phyloP scores from a whole-genome alignment of 2,113 vertebrate species.

The Poecilia latipinna region DNA sequence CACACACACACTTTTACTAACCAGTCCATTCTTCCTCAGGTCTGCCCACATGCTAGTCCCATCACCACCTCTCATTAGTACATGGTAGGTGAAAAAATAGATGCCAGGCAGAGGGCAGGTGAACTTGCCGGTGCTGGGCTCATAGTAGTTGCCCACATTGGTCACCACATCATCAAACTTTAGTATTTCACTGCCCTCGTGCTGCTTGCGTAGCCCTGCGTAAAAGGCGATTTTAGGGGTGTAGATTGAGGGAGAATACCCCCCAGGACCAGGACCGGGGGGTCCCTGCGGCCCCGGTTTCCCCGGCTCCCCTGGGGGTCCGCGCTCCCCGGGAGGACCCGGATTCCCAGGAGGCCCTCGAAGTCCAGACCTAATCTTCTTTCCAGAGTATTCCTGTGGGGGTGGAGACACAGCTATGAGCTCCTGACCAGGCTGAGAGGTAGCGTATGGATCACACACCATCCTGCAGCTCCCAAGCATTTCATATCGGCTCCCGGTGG shows the following conservation, averaged over 20 bases:
- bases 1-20: constrained; percentile 67
- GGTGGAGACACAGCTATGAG: constrained; percentile 82
- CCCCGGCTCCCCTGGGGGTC: constrained; percentile 90
- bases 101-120: constrained; percentile 95
- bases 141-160: constrained; percentile 97
- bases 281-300: constrained; percentile 90
- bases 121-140: constrained; percentile 95
- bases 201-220: constrained; percentile 91
- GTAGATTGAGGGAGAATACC: constrained; percentile 89
- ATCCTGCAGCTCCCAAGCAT: constrained; percentile 92
- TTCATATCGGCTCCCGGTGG: constrained; percentile 85
- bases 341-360: constrained; percentile 86
- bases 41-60: constrained; percentile 98
- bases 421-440: constrained; percentile 84
- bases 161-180: constrained; percentile 97
- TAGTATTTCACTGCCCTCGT: constrained; percentile 92
- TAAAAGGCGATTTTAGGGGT: constrained; percentile 96
- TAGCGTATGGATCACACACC: constrained; percentile 89
- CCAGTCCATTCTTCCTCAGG: constrained; percentile 94
- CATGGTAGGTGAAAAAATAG: constrained; percentile 98
- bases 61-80: constrained; percentile 96
- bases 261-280: constrained; percentile 88
- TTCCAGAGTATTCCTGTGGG: constrained; percentile 85
- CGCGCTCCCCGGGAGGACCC: constrained; percentile 85
- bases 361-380: constrained; percentile 86